phyloP scores from a whole-genome alignment of 2,888 invertebrate genomes.

The Chloroclysta siterata region DNA sequence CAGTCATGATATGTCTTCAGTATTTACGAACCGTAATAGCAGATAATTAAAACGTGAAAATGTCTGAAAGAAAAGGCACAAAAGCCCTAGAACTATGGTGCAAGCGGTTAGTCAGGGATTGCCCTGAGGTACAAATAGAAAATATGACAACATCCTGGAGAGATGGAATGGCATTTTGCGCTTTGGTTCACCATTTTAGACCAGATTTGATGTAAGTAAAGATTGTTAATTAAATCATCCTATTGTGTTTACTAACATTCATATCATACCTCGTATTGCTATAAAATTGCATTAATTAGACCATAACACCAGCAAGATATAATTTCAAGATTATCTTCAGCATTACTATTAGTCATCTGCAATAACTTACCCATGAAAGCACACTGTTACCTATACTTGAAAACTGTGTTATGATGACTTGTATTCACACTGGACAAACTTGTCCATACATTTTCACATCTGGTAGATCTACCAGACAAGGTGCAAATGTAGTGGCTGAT shows the following conservation, averaged over 20 bases:
- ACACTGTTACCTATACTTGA: too few species aligned
- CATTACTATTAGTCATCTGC: too few species aligned
- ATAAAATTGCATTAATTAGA: not conserved
- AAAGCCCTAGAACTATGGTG: slow-evolving; percentile 97
- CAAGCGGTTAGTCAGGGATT: slow-evolving; percentile 94
- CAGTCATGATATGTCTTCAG: slow-evolving; percentile 9
- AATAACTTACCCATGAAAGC: too few species aligned
- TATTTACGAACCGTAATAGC: not conserved
- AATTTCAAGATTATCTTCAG: too few species aligned
- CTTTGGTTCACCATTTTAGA: slow-evolving; percentile 97
- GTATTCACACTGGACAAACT: too few species aligned
- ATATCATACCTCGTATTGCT: not conserved
- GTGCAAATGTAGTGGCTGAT: too few species aligned
- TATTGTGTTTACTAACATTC: not conserved
- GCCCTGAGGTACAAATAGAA: slow-evolving; percentile 94
- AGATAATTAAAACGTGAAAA: slow-evolving; percentile 59
- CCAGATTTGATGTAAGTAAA: slow-evolving; percentile 95
- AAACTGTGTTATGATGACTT: too few species aligned
- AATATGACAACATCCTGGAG: slow-evolving; percentile 99
- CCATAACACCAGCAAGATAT: too few species aligned
- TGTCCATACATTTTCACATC: too few species aligned
- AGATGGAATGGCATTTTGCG: slow-evolving; percentile 97
- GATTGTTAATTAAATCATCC: slow-evolving; percentile 61
- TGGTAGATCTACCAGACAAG: too few species aligned
- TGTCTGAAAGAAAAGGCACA: slow-evolving; percentile 94